Percentiles rank a stretch among this genome's conserved stretches.
Conservation (phyloP, 1,140 invertebrate species). For the Vollenhovia emeryi region DNA sequence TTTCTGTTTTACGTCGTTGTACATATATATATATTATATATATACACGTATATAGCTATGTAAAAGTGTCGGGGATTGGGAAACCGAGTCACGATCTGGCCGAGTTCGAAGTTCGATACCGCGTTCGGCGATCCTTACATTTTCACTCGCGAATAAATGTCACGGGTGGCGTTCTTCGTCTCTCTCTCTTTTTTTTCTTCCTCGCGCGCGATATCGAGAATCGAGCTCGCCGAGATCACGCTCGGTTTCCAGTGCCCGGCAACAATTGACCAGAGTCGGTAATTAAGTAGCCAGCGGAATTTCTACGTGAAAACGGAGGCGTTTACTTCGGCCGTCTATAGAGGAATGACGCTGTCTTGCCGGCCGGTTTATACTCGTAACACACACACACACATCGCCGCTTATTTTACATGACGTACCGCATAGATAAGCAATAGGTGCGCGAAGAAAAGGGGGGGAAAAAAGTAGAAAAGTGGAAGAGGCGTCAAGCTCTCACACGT, state of each 20-base stretch:
- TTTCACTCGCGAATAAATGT: background rate
- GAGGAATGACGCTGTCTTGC: slow-evolving; percentile 29
- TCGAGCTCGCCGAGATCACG: background rate
- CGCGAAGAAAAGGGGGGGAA: background rate
- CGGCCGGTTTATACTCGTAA: slow-evolving; percentile 41
- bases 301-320: slow-evolving; percentile 20
- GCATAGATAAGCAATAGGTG: background rate
- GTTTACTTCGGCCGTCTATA: slow-evolving; percentile 19
- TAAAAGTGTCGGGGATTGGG: background rate
- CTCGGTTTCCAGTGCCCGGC: background rate
- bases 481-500: background rate
- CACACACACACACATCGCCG: slow-evolving; percentile 38
- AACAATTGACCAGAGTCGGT: slow-evolving; percentile 24
- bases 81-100: background rate
- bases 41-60: no score
- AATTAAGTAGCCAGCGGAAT: slow-evolving; percentile 19
- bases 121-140: background rate
- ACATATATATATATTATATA: no score
- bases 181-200: background rate
- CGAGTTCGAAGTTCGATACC: background rate
- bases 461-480: background rate
- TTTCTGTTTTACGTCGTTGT: slow-evolving; percentile 18
- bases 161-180: background rate
- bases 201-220: background rate
- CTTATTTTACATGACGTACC: slow-evolving; percentile 38